phyloP scores from a whole-genome alignment of 2,888 invertebrate genomes.

The Ornithoptera alexandrae region DNA sequence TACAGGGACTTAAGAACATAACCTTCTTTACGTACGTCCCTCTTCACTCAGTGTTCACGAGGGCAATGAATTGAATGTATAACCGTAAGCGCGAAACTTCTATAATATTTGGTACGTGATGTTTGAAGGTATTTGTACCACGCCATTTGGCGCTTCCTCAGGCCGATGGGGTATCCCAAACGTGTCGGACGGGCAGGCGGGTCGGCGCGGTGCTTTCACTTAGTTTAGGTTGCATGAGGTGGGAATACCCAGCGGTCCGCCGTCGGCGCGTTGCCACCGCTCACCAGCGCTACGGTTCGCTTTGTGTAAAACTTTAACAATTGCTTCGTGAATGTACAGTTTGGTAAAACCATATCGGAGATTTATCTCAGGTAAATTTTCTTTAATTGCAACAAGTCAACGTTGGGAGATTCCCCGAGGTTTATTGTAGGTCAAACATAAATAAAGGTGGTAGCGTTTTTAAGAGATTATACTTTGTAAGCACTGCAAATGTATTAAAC shows the following conservation, averaged over 20 bases:
- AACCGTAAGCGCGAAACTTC: no score
- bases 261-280: constrained; percentile 32
- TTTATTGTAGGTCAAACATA: not conserved
- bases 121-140: not conserved
- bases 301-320: not conserved
- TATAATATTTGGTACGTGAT: not conserved
- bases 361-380: not conserved
- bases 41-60: no score
- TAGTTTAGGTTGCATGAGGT: constrained; percentile 45
- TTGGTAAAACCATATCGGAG: constrained; percentile 9
- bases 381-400: not conserved
- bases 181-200: constrained; percentile 31
- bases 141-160: constrained; percentile 38
- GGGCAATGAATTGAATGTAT: no score
- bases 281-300: constrained; percentile 1
- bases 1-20: no score
- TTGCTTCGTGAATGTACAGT: not conserved
- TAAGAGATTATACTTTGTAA: no score
- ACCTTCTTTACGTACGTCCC: no score
- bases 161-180: constrained; percentile 50
- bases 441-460: no score
- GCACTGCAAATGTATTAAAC: no score
- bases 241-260: constrained; percentile 59
- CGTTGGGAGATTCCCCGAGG: not conserved
- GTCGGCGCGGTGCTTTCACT: constrained; percentile 56